Evolutionary conservation across 2,888 invertebrate genomes (phyloP), one percentile per base, ranked within the genome.

Genomic region (Pyrgus malvae): DNA sequence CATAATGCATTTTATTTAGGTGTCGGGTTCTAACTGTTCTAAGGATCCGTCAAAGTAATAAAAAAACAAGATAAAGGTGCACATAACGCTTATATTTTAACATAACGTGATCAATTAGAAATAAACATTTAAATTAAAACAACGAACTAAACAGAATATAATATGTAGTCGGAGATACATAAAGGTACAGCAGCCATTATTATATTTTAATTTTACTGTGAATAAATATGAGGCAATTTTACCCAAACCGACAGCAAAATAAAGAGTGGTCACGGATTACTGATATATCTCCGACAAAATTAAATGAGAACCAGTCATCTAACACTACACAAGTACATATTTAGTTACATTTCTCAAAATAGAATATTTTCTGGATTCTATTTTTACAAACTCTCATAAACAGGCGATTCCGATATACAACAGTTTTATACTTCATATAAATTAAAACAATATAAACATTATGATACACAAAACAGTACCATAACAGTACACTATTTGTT

Each of bases 121-220:
- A 89, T 89, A 89, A 90, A 90, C 80, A 83, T 87, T 82, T 83
- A 88, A 89, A 88, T 84, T 83, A 90, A 87, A 87, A 87, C 86
- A 89, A 89, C 80, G 76, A 83, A 84, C 73, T 73, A 77, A 80
- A 80, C 80, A 81, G 74, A 62, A 77, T 72, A n/a, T n/a, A n/a
- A n/a, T n/a, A n/a, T n/a, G n/a, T n/a, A 77, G 69, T 69, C 64
- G 66, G 72, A 75, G 68, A 69, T 61, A 60, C 58, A n/a, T n/a
- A n/a, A n/a, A 62, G 63, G 38, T 38, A 38, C 38, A 38, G 38
- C 21, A 17, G 38, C 38, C 21, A 21, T 2, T 38, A 23, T 2
- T 17, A 17, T 9, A 29, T 21, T 12, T 12, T 21, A 38, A 41
- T n/a, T n/a, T n/a, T n/a, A n/a, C n/a, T n/a, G n/a, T n/a, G 40